Conservation (phyloP, 2,888 invertebrate species). For the Ichneumon xanthorius region DNA sequence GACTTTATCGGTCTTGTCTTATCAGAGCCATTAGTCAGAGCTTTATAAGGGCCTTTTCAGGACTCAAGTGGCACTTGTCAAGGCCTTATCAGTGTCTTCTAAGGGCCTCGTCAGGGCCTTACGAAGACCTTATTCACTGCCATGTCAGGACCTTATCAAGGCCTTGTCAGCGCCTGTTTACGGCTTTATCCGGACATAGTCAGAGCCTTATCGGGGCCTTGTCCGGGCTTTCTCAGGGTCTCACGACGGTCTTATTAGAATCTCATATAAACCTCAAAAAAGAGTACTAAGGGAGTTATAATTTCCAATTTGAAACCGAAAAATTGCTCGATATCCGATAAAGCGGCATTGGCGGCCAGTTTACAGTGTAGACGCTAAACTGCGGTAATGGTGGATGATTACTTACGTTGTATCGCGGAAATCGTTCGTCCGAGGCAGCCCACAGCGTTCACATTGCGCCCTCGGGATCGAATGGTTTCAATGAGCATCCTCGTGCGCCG, state of each 20-base stretch:
- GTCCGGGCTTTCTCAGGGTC: too few species aligned
- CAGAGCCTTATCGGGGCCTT: too few species aligned
- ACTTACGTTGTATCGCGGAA: conserved; percentile 61
- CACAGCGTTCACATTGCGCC: conserved; percentile 5
- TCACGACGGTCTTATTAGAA: background rate
- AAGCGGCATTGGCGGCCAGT: background rate
- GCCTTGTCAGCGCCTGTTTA: too few species aligned
- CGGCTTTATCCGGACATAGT: too few species aligned
- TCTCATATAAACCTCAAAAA: background rate
- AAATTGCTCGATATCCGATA: conserved; percentile 7
- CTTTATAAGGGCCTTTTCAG: too few species aligned
- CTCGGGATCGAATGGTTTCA: conserved; percentile 42
- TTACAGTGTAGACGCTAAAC: conserved; percentile 37
- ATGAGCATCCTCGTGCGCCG: conserved; percentile 42
- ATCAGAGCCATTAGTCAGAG: too few species aligned
- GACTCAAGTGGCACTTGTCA: too few species aligned
- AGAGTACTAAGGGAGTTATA: background rate
- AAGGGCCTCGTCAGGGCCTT: too few species aligned
- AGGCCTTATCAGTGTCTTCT: too few species aligned
- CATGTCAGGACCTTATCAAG: too few species aligned
- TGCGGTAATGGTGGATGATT: conserved; percentile 61
- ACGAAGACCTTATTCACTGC: too few species aligned
- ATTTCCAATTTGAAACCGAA: conserved; percentile 19
- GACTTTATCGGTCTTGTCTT: too few species aligned
- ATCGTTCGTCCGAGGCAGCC: conserved; percentile 30